Evolutionary conservation across 2,797 vertebrate genomes (phyloP).

Genomic region (Bradypus variegatus): DNA sequence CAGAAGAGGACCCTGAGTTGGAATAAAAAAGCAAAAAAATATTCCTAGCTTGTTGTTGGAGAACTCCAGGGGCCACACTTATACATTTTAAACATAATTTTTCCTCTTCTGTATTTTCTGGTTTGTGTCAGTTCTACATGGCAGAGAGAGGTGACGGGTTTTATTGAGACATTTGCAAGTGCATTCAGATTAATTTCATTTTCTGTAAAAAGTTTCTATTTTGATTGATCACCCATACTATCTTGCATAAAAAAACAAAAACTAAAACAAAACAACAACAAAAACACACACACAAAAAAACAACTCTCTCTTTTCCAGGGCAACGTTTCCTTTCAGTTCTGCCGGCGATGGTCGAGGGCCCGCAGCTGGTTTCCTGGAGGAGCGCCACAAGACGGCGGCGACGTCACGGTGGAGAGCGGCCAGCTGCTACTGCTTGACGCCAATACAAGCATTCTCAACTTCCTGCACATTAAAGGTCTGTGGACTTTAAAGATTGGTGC

Average conservation of each 20-base stretch:
- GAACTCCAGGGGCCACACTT: not conserved
- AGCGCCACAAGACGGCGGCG: slow-evolving; percentile 80
- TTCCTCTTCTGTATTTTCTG: not conserved
- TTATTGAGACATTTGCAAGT: not conserved
- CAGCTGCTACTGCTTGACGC: slow-evolving; percentile 66
- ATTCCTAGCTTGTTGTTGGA: not conserved
- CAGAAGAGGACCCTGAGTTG: not conserved
- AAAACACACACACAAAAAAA: not conserved
- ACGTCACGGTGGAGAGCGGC: slow-evolving; percentile 74
- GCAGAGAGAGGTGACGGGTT: not conserved
- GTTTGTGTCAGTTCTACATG: not conserved
- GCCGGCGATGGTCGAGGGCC: slow-evolving; percentile 67
- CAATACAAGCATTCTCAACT: slow-evolving; percentile 65
- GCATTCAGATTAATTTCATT: not conserved
- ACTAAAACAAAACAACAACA: not conserved
- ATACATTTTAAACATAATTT: not conserved
- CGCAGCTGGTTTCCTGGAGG: slow-evolving; percentile 70
- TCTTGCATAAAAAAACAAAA: not conserved
- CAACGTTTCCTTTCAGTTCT: slow-evolving; percentile 58
- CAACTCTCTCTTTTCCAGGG: slow-evolving; percentile 58
- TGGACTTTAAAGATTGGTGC: not conserved
- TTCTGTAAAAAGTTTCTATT: not conserved
- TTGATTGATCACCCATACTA: not conserved
- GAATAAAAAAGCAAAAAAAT: not conserved
- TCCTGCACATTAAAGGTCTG: slow-evolving; percentile 75